Evolutionary conservation across 2,888 invertebrate genomes (phyloP).

Genomic region (Stenurella melanura): DNA sequence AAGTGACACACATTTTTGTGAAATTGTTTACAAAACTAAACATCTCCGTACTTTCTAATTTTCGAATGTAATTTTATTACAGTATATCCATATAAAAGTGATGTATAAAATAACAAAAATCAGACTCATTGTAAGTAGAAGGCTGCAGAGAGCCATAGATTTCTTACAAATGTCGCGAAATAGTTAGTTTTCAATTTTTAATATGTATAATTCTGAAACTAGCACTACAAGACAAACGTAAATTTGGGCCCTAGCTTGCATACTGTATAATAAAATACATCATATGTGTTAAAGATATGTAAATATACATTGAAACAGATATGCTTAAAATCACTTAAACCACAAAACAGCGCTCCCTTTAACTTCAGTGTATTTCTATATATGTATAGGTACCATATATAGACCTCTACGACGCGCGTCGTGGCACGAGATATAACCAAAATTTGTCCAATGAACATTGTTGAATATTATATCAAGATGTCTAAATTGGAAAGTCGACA

Average conservation of each 20-base stretch:
- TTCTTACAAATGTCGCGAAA: neutral
- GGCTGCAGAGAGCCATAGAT: neutral
- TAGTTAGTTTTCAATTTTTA: neutral
- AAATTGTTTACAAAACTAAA: neutral
- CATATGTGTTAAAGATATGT: conserved; percentile 27
- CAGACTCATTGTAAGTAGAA: neutral
- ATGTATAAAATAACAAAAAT: neutral
- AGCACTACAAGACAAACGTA: neutral
- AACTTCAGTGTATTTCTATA: too few species aligned
- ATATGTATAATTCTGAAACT: neutral
- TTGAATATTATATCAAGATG: too few species aligned
- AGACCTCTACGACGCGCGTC: too few species aligned
- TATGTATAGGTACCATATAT: too few species aligned
- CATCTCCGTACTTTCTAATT: neutral
- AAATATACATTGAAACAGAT: neutral
- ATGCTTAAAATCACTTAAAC: neutral
- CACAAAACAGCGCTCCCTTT: neutral
- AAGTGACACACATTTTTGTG: neutral
- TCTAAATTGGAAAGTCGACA: too few species aligned
- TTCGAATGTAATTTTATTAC: too few species aligned
- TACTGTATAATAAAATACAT: conserved; percentile 16
- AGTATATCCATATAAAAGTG: conserved; percentile 1
- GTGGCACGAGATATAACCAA: too few species aligned
- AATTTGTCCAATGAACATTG: too few species aligned
- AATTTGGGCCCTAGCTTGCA: conserved; percentile 32